Conservation (phyloP, 2,113 vertebrate genomes). For the Varanus salvator region DNA sequence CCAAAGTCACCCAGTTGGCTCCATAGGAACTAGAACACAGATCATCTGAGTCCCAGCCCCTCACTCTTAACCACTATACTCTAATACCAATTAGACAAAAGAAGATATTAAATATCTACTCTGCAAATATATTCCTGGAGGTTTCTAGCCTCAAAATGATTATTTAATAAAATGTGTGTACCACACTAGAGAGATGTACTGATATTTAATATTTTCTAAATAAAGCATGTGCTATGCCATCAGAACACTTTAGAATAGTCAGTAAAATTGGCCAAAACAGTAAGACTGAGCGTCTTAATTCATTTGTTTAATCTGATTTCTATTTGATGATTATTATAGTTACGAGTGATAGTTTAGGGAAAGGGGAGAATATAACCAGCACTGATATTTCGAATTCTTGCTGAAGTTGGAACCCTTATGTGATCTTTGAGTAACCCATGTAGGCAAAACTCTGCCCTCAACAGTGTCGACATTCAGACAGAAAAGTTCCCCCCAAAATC, state of each 20-base stretch:
- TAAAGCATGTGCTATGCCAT: not conserved
- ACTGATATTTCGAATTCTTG: not conserved
- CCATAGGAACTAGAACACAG: too few relatives aligned
- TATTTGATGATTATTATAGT: too few relatives aligned
- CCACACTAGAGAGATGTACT: not conserved
- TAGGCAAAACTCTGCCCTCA: not conserved
- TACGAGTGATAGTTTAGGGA: not conserved
- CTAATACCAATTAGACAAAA: not conserved
- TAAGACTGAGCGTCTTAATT: not conserved
- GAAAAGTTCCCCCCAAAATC: too few relatives aligned
- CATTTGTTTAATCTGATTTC: not conserved
- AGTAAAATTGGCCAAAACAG: not conserved
- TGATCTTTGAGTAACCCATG: too few relatives aligned
- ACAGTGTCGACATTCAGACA: too few relatives aligned
- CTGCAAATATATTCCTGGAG: not conserved
- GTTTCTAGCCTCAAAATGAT: not conserved
- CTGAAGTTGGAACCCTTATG: not conserved
- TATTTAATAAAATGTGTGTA: not conserved
- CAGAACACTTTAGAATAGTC: not conserved
- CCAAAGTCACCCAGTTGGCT: too few relatives aligned
- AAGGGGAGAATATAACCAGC: not conserved
- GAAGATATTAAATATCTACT: not conserved
- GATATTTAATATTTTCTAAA: not conserved
- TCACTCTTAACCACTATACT: too few relatives aligned
- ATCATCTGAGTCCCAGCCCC: too few relatives aligned